phyloP scores from a whole-genome alignment of 2,113 vertebrate genomes.

The Albula goreensis region DNA sequence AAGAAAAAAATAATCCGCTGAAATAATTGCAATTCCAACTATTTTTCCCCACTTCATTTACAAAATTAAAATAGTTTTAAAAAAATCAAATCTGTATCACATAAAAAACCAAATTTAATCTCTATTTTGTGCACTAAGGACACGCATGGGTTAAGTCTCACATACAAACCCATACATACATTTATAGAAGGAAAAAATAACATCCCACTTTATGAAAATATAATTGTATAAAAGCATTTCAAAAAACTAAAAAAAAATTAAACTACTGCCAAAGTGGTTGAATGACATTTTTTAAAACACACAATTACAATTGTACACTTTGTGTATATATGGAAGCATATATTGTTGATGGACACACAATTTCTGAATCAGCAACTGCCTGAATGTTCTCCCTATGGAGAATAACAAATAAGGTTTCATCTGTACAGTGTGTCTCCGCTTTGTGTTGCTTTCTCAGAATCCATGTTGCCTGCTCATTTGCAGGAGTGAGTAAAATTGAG shows the following conservation, averaged over 20 bases:
- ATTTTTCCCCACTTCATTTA: neutral
- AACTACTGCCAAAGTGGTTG: slow-evolving; percentile 38
- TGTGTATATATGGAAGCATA: slow-evolving; percentile 34
- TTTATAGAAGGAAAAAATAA: slow-evolving; percentile 34
- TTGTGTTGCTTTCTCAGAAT: neutral
- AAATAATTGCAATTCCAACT: neutral
- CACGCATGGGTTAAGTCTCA: neutral
- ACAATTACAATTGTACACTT: slow-evolving; percentile 41
- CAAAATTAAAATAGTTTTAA: neutral
- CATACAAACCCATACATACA: neutral
- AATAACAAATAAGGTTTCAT: neutral
- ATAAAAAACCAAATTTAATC: neutral
- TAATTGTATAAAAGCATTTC: slow-evolving; percentile 47
- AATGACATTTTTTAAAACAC: slow-evolving; percentile 18
- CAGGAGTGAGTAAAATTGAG: neutral
- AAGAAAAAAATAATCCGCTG: neutral
- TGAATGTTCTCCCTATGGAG: neutral
- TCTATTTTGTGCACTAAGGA: neutral
- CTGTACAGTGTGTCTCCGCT: too few relatives aligned
- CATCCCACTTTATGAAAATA: slow-evolving; percentile 25
- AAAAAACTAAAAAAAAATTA: slow-evolving; percentile 38
- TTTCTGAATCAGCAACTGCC: slow-evolving; percentile 40
- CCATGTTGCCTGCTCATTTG: neutral
- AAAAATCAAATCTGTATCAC: neutral
- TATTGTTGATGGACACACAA: slow-evolving; percentile 41